Evolutionary conservation across 2,797 vertebrate species (phyloP).

Genomic region (Meda fulgida): DNA sequence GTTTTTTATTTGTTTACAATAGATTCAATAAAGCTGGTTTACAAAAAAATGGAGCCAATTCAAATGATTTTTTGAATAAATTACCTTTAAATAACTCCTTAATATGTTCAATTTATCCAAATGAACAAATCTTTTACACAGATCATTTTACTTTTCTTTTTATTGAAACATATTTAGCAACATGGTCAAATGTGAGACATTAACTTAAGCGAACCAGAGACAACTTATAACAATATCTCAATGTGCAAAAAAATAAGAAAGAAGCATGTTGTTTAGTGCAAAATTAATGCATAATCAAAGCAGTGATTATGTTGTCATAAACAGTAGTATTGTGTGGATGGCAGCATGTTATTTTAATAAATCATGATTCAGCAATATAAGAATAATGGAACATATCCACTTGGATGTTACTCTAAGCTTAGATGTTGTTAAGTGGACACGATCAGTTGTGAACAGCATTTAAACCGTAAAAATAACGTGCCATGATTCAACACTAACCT

Average conservation of each 20-base stretch:
- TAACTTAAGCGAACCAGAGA: constrained; percentile 18
- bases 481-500: neutral
- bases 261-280: constrained; percentile 57
- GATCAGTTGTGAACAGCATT: neutral
- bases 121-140: neutral
- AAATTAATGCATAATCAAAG: constrained; percentile 48
- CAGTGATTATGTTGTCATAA: neutral
- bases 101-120: neutral
- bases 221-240: constrained; percentile 25
- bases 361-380: constrained; percentile 1
- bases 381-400: neutral
- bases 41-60: neutral
- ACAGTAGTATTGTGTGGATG: neutral
- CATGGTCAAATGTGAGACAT: constrained; percentile 25
- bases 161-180: constrained; percentile 47
- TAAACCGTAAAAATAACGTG: neutral
- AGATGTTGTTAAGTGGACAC: constrained; percentile 20
- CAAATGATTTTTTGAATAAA: neutral
- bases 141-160: constrained; percentile 11
- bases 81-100: neutral
- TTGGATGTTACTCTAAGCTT: constrained; percentile 1
- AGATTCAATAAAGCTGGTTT: neutral
- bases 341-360: constrained; percentile 13
- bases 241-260: constrained; percentile 53
- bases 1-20: neutral